Base-by-base conservation (phyloP, 2,888 invertebrate species). In the Pristionchus exspectatus region DNA sequence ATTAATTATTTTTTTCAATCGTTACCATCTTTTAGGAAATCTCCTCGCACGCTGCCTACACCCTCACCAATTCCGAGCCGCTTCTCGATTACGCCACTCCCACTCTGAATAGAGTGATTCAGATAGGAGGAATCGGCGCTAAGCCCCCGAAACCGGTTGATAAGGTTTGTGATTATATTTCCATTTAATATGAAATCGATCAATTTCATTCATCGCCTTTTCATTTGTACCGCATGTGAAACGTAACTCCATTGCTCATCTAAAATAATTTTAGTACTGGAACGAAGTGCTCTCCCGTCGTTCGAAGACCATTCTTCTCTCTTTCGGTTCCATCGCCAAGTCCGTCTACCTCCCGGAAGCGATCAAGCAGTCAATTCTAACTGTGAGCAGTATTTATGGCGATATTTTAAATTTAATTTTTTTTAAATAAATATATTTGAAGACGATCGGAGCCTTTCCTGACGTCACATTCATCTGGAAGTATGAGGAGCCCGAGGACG, bases 381-480 rank as follows among this genome's bases (percentile, higher is more conserved):
- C 21, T 24, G 86, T 86, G 33, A 30, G 33, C n/a, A 56, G 12
- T 54, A 38, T 38, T 38, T 38, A 38, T 38, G 5, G 38, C 5
- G 38, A 38, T 12, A 54, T 5, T 2, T 21, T 21, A 18, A 56
- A 18, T 56, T 56, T 5, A 56, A 56, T 16, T 56, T 21, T 16
- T 56, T 5, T 21, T 4, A n/a, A 77, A 38, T 14, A 12, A 3
- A 81, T 18, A 14, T 81, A 14, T n/a, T 24, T 54, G 2, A 50
- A 84, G 84, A 33, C 59, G 7, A 59, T 84, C 59, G n/a, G 30
- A 27, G 18, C 16, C 24, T 84, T 84, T 33, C 84, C 84, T 33
- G 56, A 84, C 30, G 33, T 84, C 18, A 84, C 84, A 18, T 84
- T 84, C 59, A 84, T 84, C 30, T 84, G 84, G 84, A 84, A 84